Conservation (phyloP, 2,113 vertebrate genomes). For the Leptobrachium ailaonicum region DNA sequence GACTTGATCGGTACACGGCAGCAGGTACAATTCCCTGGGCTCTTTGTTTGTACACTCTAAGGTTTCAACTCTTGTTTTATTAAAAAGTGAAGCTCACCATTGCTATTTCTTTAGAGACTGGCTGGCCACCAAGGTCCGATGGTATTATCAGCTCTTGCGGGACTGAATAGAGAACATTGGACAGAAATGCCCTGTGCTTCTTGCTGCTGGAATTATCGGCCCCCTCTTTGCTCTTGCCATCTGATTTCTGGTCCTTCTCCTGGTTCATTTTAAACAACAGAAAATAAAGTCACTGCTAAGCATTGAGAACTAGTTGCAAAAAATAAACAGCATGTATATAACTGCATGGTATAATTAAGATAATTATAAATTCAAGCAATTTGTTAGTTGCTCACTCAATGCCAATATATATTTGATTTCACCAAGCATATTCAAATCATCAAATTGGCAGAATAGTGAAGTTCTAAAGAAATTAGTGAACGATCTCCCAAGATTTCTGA, state of each 20-base stretch:
- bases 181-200: conserved; percentile 42
- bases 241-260: conserved; percentile 43
- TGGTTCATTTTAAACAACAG: conserved; percentile 49
- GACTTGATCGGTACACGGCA: neutral
- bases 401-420: too few relatives aligned
- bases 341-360: too few relatives aligned
- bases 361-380: too few relatives aligned
- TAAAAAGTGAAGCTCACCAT: conserved; percentile 70
- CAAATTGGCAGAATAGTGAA: too few relatives aligned
- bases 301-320: too few relatives aligned
- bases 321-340: too few relatives aligned
- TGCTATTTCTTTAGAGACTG: conserved; percentile 69
- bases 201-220: conserved; percentile 33
- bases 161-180: conserved; percentile 39
- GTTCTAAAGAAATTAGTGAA: too few relatives aligned
- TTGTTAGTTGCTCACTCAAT: too few relatives aligned
- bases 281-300: too few relatives aligned
- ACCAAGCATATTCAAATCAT: too few relatives aligned
- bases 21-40: conserved; percentile 44
- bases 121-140: conserved; percentile 54
- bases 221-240: conserved; percentile 54
- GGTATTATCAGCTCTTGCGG: conserved; percentile 62
- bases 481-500: too few relatives aligned
- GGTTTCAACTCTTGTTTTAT: conserved; percentile 63
- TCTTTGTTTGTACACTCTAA: conserved; percentile 53